Evolutionary conservation across 2,797 vertebrate genomes (phyloP), one percentile per base, ranked within the genome.

Genomic region (Fistularia commersonii): DNA sequence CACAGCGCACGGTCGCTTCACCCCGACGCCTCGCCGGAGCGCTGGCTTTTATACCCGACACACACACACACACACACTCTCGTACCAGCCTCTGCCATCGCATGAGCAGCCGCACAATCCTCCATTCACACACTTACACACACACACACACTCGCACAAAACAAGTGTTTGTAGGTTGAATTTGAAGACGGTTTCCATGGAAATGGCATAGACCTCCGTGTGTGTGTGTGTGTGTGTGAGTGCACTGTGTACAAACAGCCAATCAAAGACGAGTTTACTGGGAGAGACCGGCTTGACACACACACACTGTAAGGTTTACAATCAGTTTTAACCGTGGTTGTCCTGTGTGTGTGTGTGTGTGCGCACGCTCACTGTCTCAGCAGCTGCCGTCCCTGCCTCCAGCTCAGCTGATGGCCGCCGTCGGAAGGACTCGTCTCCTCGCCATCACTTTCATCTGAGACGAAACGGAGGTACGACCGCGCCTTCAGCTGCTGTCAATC

Each of bases 331-430:
- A n/a, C n/a, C n/a, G n/a, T n/a, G n/a, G n/a, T n/a, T n/a, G n/a
- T n/a, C 34, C 6, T 32, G 52, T 48, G 46, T 40, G 8, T 32
- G 34, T 36, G 6, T 38, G 9, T 12, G 3, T 42, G 51, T 13
- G 54, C 6, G 44, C 54, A 0, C 4, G 93, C 96, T 94, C 87
- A 98, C 96, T 98, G 95, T 84, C 94, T 85, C 60, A 98, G 91
- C 55, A 98, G 92, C 66, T 95, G 94, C 7, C 95, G 90, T 56
- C 94, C 95, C 80, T 96, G 95, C 78, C 94, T 96, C 95, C 95
- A 96, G 89, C 93, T 94, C 77, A 97, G 89, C 74, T 96, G 95
- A 79, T 83, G 79, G 63, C 75, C 77, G 86, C 93, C 97, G 77
- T 93, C 95, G 11, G 90, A 91, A 43, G 89, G 80, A 87, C 92